phyloP scores from a whole-genome alignment of 2,113 vertebrate genomes.

The Oryzias woworae region DNA sequence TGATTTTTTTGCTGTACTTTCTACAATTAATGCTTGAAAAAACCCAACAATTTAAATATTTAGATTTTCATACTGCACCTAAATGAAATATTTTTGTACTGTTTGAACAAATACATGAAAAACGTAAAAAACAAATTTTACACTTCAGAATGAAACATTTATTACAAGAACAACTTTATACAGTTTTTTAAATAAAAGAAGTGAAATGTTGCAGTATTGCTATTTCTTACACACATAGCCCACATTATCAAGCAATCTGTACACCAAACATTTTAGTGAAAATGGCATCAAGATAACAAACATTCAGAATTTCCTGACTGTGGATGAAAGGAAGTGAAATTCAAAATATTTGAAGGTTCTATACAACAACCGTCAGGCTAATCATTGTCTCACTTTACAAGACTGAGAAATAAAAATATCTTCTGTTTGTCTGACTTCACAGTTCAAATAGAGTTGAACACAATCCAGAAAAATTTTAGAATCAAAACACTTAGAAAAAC shows the following conservation, averaged over 20 bases:
- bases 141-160: conserved; percentile 69
- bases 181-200: conserved; percentile 59
- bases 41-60: no score
- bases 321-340: conserved; percentile 22
- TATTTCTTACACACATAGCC: conserved; percentile 65
- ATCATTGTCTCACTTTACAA: conserved; percentile 1
- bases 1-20: no score
- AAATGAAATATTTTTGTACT: background rate
- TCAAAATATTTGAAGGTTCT: conserved; percentile 26
- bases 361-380: conserved; percentile 18
- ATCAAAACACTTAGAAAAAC: conserved; percentile 6
- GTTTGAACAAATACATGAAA: background rate
- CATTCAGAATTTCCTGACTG: conserved; percentile 55
- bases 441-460: conserved; percentile 33
- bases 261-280: conserved; percentile 51
- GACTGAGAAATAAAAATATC: background rate
- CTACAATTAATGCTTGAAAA: no score
- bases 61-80: background rate
- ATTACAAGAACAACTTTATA: conserved; percentile 73
- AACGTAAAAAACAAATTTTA: background rate
- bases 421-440: conserved; percentile 21
- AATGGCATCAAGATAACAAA: conserved; percentile 46
- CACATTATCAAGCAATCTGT: conserved; percentile 68
- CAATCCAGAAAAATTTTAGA: conserved; percentile 24
- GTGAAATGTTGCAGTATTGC: conserved; percentile 73